These are phyloP conservation scores for Amphilophus citrinellus DNA, from an alignment of 2,113 vertebrate species.

Conservation along the genomic window DNA sequence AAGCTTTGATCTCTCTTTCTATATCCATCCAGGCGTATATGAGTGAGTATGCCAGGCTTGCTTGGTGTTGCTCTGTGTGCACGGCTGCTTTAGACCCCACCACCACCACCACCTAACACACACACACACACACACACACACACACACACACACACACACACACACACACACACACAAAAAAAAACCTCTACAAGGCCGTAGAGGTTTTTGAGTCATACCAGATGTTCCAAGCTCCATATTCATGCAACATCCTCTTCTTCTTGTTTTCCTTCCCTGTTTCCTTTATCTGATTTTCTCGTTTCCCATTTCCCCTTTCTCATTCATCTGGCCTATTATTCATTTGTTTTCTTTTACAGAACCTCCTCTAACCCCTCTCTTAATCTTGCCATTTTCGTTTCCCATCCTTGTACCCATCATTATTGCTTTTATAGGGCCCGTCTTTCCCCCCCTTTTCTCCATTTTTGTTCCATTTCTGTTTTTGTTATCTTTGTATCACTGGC, in stretches of 20 bases:
- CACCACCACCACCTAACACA: conserved; percentile 8
- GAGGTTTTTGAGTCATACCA: conserved; percentile 67
- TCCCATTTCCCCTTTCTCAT: conserved; percentile 28
- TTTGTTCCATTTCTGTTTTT: conserved; percentile 30
- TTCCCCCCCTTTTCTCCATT: not conserved
- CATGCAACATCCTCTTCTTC: conserved; percentile 48
- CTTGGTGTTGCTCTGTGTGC: conserved; percentile 63
- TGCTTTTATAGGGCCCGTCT: not conserved
- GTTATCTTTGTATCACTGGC: conserved; percentile 20
- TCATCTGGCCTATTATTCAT: conserved; percentile 51
- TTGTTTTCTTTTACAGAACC: conserved; percentile 9
- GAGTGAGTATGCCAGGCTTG: conserved; percentile 74
- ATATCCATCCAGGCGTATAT: conserved; percentile 46
- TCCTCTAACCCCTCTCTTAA: conserved; percentile 1
- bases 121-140: conserved; percentile 21
- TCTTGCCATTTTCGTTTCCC: conserved; percentile 2
- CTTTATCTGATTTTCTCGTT: conserved; percentile 36
- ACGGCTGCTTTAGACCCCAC: conserved; percentile 53
- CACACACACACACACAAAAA: too few species aligned
- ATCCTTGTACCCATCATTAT: not conserved
- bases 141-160: not conserved
- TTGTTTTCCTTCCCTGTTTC: conserved; percentile 10
- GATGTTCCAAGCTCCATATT: conserved; percentile 74
- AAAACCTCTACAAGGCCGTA: conserved; percentile 43
- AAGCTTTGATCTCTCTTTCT: conserved; percentile 47